A percentile compares a stretch with the other conserved stretches of the same genome.
These are phyloP conservation scores for Meloidogyne chitwoodi DNA, from an alignment of 1,140 invertebrate genomes.

Conservation along the genomic window DNA sequence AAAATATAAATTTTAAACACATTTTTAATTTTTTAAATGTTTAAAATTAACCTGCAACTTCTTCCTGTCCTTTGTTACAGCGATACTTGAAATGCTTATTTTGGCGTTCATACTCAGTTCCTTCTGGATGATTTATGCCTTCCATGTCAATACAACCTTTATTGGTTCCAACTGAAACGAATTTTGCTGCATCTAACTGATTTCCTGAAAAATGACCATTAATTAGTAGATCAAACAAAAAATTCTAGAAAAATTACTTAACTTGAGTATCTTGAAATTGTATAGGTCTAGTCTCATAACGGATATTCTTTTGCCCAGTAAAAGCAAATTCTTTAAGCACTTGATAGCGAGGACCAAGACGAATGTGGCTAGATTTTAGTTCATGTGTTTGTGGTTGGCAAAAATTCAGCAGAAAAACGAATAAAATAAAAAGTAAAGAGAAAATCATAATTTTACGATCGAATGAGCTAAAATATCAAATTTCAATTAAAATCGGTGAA, in stretches of 20 bases:
- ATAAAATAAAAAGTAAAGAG: background rate
- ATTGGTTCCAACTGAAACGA: background rate
- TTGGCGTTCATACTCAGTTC: conserved; percentile 39
- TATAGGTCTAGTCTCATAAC: conserved; percentile 25
- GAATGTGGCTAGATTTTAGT: background rate
- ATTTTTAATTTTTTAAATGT: background rate
- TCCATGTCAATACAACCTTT: conserved; percentile 32
- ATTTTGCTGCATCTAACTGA: background rate
- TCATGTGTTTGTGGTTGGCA: background rate
- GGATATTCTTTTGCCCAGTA: conserved; percentile 21
- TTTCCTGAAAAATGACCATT: conserved; percentile 21
- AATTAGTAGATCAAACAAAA: background rate
- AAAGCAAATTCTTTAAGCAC: conserved; percentile 25
- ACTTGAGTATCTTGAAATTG: background rate
- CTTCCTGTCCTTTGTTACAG: conserved; percentile 44
- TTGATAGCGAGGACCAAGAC: conserved; percentile 13
- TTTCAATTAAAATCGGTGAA: too few species aligned
- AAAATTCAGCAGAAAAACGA: background rate
- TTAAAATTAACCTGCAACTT: conserved; percentile 34
- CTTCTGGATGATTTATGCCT: conserved; percentile 23
- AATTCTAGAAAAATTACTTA: background rate
- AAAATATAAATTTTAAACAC: background rate
- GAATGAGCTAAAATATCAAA: background rate
- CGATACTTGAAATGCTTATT: conserved; percentile 46
- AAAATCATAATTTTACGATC: background rate